Percentiles rank a stretch among this genome's conserved stretches.
These are phyloP conservation scores for Helleia helle DNA, from an alignment of 2,888 invertebrate genomes.

Conservation along the genomic window DNA sequence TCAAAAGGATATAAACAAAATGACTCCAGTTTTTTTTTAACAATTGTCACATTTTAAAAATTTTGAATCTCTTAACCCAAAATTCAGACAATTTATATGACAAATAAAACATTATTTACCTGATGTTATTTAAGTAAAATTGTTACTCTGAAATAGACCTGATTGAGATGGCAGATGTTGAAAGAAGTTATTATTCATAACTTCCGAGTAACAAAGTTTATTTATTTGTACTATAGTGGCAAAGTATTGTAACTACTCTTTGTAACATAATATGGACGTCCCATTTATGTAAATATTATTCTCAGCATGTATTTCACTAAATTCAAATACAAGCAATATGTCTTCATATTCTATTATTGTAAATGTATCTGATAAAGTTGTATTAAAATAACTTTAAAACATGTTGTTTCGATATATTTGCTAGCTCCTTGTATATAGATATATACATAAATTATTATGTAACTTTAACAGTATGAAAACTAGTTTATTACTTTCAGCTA, in stretches of 20 bases:
- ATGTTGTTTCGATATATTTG: not conserved
- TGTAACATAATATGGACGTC: not conserved
- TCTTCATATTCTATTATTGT: constrained; percentile 5
- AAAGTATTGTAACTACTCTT: not conserved
- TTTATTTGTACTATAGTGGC: too few species aligned
- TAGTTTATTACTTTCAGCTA: too few species aligned
- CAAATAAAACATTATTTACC: too few species aligned
- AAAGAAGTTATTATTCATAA: not conserved
- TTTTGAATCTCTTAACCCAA: not conserved
- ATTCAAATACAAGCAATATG: not conserved
- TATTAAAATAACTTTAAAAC: not conserved
- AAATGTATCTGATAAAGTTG: constrained; percentile 8
- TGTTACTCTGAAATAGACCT: not conserved
- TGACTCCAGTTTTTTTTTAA: too few species aligned
- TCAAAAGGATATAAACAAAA: too few species aligned
- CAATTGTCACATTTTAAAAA: too few species aligned
- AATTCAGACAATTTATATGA: not conserved
- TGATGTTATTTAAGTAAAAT: too few species aligned
- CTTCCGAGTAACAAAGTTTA: too few species aligned
- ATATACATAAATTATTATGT: too few species aligned
- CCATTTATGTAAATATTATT: not conserved
- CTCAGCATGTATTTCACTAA: not conserved
- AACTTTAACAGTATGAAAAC: too few species aligned
- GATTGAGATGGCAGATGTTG: not conserved
- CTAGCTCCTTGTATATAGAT: too few species aligned